phyloP scores from a whole-genome alignment of 2,888 invertebrate genomes.

The Agelastica alni region DNA sequence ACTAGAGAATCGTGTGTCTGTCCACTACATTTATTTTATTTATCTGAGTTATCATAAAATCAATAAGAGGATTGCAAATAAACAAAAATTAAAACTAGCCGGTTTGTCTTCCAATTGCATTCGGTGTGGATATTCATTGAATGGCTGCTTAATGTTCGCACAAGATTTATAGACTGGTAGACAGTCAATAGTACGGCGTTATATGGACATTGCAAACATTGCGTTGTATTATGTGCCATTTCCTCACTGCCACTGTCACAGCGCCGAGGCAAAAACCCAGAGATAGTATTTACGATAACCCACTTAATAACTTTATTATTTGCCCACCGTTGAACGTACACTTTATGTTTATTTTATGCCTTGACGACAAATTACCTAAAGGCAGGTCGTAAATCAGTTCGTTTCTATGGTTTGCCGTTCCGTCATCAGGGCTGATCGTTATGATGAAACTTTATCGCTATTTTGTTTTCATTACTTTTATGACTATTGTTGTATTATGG shows the following conservation, averaged over 20 bases:
- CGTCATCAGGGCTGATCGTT: constrained; percentile 21
- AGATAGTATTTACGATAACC: constrained; percentile 33
- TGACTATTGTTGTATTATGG: constrained; percentile 7
- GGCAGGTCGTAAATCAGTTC: constrained; percentile 28
- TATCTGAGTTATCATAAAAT: background rate
- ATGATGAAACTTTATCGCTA: constrained; percentile 19
- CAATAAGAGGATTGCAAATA: background rate
- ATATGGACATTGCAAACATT: constrained; percentile 36
- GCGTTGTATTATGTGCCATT: constrained; percentile 44
- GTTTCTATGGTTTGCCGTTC: constrained; percentile 15
- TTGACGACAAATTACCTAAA: constrained; percentile 32
- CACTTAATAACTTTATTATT: constrained; percentile 39
- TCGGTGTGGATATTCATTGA: constrained; percentile 56
- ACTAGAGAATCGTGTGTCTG: too few species aligned
- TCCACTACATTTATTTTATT: too few species aligned
- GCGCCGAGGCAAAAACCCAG: constrained; percentile 39
- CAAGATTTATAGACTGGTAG: constrained; percentile 55
- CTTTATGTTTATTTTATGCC: constrained; percentile 22
- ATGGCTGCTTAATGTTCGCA: constrained; percentile 53
- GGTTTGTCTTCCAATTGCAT: constrained; percentile 43
- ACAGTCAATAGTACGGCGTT: constrained; percentile 51
- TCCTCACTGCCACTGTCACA: constrained; percentile 43
- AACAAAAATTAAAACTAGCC: background rate
- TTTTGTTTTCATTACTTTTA: constrained; percentile 17
- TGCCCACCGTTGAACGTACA: constrained; percentile 13